Evolutionary conservation across 1,140 invertebrate species (phyloP).

Genomic region (Delia radicum): DNA sequence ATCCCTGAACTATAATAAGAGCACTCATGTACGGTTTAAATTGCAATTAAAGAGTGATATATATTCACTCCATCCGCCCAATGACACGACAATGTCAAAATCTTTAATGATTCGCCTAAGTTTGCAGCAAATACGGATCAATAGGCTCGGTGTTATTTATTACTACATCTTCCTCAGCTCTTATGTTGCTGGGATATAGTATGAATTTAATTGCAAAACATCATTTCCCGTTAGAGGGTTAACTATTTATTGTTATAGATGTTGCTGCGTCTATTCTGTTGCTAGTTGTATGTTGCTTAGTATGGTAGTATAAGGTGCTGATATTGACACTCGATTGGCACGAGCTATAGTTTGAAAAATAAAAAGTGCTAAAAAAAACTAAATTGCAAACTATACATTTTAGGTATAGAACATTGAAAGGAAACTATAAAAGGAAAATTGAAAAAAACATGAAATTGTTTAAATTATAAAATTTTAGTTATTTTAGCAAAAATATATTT

Average conservation of each 20-base stretch:
- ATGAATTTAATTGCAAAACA: too few species aligned
- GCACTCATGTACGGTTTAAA: too few species aligned
- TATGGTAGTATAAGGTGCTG: slow-evolving; percentile 18
- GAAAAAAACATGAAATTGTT: background rate
- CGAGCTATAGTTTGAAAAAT: background rate
- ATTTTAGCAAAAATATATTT: background rate
- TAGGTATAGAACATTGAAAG: background rate
- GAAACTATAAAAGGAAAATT: background rate
- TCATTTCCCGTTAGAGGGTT: too few species aligned
- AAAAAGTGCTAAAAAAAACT: background rate
- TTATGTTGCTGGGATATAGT: too few species aligned
- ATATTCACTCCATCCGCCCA: too few species aligned
- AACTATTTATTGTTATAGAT: background rate
- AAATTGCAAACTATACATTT: background rate
- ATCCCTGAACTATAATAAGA: too few species aligned
- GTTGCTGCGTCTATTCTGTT: background rate
- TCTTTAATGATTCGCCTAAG: too few species aligned
- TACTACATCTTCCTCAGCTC: too few species aligned
- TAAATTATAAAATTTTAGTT: background rate
- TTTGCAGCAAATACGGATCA: too few species aligned
- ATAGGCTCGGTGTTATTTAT: too few species aligned
- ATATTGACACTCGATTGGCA: slow-evolving; percentile 23
- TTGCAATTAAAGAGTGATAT: too few species aligned
- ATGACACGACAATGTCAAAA: too few species aligned
- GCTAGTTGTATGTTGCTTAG: background rate